Conservation (phyloP, 2,113 vertebrate genomes). For the Anoplopoma fimbria region DNA sequence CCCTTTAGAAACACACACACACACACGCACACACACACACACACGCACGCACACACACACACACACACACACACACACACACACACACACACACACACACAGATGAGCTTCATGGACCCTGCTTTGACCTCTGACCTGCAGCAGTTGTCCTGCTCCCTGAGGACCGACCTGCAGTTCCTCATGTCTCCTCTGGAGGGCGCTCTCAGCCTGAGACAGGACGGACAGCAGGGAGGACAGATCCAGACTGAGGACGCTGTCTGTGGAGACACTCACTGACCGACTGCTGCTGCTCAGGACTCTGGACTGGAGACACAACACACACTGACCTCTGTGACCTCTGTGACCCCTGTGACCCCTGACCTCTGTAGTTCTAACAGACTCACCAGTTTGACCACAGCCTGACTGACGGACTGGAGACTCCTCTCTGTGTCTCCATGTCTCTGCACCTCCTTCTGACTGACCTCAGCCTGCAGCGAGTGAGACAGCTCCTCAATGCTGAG, state of each 20-base stretch:
- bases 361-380: constrained; percentile 7
- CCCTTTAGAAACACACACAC: constrained; percentile 59
- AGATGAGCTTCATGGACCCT: not conserved
- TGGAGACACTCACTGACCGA: constrained; percentile 5
- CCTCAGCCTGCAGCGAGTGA: constrained; percentile 79
- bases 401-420: constrained; percentile 65
- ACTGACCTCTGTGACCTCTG: not conserved
- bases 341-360: not conserved
- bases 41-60: constrained; percentile 7
- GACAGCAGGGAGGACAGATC: constrained; percentile 75
- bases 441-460: constrained; percentile 65
- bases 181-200: constrained; percentile 69
- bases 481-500: constrained; percentile 86
- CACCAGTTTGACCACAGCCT: constrained; percentile 75
- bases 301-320: constrained; percentile 64
- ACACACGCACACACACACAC: constrained; percentile 8
- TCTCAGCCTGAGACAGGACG: constrained; percentile 76
- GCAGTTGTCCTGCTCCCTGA: not conserved
- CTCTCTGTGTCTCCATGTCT: constrained; percentile 52
- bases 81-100: not conserved
- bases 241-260: constrained; percentile 43
- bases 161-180: constrained; percentile 76
- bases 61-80: not conserved
- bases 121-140: not conserved
- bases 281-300: constrained; percentile 58